These are phyloP conservation scores for Tupaia tana DNA, from an alignment of 2,113 vertebrate species.

Conservation along the genomic window DNA sequence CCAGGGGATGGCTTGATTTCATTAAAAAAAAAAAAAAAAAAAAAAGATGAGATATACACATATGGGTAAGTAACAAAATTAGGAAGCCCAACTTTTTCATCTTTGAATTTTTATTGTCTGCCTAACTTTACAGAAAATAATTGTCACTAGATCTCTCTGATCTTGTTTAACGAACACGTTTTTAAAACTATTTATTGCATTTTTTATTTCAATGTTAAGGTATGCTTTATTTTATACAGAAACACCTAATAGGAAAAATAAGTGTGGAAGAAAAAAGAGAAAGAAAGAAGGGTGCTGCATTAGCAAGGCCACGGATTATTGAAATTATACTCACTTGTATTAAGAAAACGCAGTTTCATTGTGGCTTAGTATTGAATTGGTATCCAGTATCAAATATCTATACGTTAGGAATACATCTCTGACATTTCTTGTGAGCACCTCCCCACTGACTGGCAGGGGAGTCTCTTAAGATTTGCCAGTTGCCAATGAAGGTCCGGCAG, in stretches of 20 bases:
- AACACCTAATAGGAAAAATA: background rate
- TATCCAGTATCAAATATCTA: background rate
- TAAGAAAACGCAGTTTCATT: background rate
- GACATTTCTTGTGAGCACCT: background rate
- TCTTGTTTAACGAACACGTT: background rate
- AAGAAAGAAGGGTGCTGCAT: background rate
- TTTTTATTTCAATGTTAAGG: conserved; percentile 46
- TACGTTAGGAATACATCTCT: background rate
- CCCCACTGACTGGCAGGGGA: background rate
- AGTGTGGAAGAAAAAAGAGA: background rate
- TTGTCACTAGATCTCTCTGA: conserved; percentile 47
- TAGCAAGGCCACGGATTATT: background rate
- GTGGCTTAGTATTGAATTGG: background rate
- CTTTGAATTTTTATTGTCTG: background rate
- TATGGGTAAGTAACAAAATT: background rate
- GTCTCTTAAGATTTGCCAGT: too few relatives aligned
- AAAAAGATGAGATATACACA: background rate
- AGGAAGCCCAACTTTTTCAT: background rate
- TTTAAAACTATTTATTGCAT: background rate
- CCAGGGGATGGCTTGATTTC: conserved; percentile 31
- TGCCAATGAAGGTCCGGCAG: too few relatives aligned
- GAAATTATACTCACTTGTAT: background rate
- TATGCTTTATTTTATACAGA: background rate
- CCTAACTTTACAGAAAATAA: conserved; percentile 45
- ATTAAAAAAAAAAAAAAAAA: background rate